Conservation (phyloP, 2,888 invertebrate genomes). For the Lacanobia oleracea region DNA sequence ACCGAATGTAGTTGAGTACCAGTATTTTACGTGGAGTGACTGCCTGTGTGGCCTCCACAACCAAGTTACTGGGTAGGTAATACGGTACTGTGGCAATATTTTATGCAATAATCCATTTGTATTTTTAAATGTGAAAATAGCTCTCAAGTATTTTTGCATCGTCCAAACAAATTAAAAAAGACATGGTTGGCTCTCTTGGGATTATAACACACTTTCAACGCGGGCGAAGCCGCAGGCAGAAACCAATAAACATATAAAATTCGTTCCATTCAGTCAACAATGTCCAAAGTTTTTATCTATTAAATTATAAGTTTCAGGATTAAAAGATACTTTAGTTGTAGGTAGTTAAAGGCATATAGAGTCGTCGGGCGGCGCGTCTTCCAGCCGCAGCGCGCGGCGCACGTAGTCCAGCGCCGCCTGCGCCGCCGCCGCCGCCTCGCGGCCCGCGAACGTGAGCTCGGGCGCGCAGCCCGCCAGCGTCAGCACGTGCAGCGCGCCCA, state of each 20-base stretch:
- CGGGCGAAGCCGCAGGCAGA: not conserved
- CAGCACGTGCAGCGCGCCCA: slow-evolving; percentile 62
- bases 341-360: not conserved
- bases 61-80: too few species aligned
- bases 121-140: not conserved
- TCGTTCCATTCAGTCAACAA: not conserved
- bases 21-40: too few species aligned
- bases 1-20: too few species aligned
- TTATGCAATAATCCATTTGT: too few species aligned
- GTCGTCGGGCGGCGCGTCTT: not conserved
- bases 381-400: slow-evolving; percentile 65
- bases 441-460: slow-evolving; percentile 66
- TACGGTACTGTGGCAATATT: too few species aligned
- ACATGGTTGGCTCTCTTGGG: not conserved
- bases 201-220: not conserved
- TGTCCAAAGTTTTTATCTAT: not conserved
- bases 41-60: too few species aligned
- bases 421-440: slow-evolving; percentile 64
- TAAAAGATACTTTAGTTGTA: not conserved
- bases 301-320: not conserved
- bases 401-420: slow-evolving; percentile 71
- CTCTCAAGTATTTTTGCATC: not conserved
- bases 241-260: not conserved
- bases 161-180: not conserved
- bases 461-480: slow-evolving; percentile 65